These are phyloP conservation scores for Rhyacophila evoluta DNA, from an alignment of 2,888 invertebrate genomes.

Conservation along the genomic window DNA sequence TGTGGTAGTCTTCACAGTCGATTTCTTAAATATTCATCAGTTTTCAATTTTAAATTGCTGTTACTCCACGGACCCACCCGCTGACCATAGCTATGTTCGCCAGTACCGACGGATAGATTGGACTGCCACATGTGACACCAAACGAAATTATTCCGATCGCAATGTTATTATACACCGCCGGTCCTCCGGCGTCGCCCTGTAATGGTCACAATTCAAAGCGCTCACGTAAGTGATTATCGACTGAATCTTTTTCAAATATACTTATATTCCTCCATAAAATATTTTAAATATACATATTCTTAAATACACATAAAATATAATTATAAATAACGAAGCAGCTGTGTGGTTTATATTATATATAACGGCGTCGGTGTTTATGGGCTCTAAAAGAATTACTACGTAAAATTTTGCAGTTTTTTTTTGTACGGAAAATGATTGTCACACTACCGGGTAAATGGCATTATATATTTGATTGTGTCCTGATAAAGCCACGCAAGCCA, in stretches of 20 bases:
- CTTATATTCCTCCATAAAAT: not conserved
- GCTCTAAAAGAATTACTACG: too few species aligned
- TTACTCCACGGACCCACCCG: conserved; percentile 65
- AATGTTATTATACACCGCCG: conserved; percentile 66
- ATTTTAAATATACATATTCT: not conserved
- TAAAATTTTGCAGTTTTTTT: too few species aligned
- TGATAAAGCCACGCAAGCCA: too few species aligned
- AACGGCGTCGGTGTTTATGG: too few species aligned
- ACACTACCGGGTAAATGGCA: too few species aligned
- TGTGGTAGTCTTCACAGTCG: too few species aligned
- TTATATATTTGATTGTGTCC: too few species aligned
- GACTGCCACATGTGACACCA: conserved; percentile 67
- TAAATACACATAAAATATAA: too few species aligned
- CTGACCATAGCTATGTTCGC: conserved; percentile 65
- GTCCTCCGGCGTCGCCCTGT: conserved; percentile 68
- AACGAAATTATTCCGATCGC: conserved; percentile 68
- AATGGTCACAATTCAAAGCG: conserved; percentile 51
- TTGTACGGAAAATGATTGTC: too few species aligned
- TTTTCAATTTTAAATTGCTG: conserved; percentile 66
- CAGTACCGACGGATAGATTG: conserved; percentile 68
- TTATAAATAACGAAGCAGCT: too few species aligned
- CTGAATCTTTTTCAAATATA: not conserved
- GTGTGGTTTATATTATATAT: too few species aligned
- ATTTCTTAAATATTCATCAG: too few species aligned
- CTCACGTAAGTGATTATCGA: not conserved